Evolutionary conservation across 2,888 invertebrate genomes (phyloP).

Genomic region (Dryomyza anilis): DNA sequence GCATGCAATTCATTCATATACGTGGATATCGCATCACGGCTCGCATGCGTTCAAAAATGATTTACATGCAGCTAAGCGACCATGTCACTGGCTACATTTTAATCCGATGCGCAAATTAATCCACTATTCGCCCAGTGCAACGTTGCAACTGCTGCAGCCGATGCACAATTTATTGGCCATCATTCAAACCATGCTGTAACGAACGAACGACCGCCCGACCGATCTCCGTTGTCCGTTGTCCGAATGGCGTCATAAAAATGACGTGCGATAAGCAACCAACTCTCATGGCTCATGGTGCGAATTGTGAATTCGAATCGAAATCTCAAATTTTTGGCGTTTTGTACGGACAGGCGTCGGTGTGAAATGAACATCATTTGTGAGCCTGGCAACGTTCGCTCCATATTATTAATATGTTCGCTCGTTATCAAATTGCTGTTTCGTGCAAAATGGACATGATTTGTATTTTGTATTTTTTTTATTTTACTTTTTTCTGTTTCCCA

Average conservation of each 20-base stretch:
- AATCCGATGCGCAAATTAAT: too few relatives aligned
- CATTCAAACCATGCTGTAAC: constrained; percentile 53
- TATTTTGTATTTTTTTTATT: too few relatives aligned
- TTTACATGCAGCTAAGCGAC: too few relatives aligned
- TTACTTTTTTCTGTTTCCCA: too few relatives aligned
- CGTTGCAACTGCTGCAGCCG: not conserved
- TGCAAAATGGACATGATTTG: constrained; percentile 51
- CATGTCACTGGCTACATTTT: too few relatives aligned
- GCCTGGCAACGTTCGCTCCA: constrained; percentile 35
- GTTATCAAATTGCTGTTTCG: constrained; percentile 56
- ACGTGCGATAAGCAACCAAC: constrained; percentile 40
- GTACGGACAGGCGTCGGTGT: not conserved
- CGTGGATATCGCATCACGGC: too few relatives aligned
- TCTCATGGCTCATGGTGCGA: too few relatives aligned
- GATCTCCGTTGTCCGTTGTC: not conserved
- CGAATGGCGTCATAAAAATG: constrained; percentile 37
- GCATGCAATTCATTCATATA: too few relatives aligned
- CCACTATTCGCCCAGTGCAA: too few relatives aligned
- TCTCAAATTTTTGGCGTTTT: not conserved
- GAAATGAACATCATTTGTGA: constrained; percentile 21
- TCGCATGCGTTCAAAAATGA: too few relatives aligned
- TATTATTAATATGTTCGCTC: constrained; percentile 58
- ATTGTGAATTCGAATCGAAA: not conserved
- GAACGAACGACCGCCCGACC: too few relatives aligned
- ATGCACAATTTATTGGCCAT: constrained; percentile 54